Evolutionary conservation across 2,888 invertebrate species (phyloP), one percentile per base, ranked within the genome.

Genomic region (Lithophane socia): DNA sequence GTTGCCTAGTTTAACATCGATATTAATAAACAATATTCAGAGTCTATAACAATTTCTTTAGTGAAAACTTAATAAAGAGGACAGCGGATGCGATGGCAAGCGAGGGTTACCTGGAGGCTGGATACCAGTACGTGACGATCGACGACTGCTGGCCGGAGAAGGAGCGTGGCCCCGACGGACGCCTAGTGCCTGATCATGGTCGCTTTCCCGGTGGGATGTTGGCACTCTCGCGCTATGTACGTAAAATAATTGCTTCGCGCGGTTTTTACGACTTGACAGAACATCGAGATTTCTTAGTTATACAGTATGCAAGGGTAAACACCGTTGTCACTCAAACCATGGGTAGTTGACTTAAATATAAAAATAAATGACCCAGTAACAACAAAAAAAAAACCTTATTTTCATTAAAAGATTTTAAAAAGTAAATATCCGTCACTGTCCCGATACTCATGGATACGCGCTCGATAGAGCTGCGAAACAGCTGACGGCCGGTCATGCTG

Each of bases 141-240:
- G 98, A 98, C 87, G 98, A 98, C 92, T 98, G 98, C 91, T 98
- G 98, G 98, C 92, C 98, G 89, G 97, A 97, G 86, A 97, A 95
- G 87, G 89, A 97, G n/a, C 94, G 98, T 44, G 97, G 97, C 71
- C 86, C 92, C 12, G 95, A 97, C 3, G 97, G 98, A 0, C 96
- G 96, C 68, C 94, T 98, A 64, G 97, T 97, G 61, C 96, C 98
- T 0, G 98, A 98, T 90, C 97, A 95, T 21, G 86, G 95, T 63
- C 96, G 98, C 70, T 98, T 98, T 90, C 98, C 98, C 0, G 97
- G 94, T 86, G 98, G 98, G 13, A 97, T 98, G 85, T 97, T 97
- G 88, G 94, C 96, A 0, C 92, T 98, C 8, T 97, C 98, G 13
- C 97, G 98, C 90, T 98, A 98, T 94, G 98, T 98, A 93, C 94